A percentile compares a stretch with the other conserved stretches of the same genome.
Evolutionary conservation across 2,113 vertebrate species (phyloP).

Genomic region (Anser brachyrhynchus): DNA sequence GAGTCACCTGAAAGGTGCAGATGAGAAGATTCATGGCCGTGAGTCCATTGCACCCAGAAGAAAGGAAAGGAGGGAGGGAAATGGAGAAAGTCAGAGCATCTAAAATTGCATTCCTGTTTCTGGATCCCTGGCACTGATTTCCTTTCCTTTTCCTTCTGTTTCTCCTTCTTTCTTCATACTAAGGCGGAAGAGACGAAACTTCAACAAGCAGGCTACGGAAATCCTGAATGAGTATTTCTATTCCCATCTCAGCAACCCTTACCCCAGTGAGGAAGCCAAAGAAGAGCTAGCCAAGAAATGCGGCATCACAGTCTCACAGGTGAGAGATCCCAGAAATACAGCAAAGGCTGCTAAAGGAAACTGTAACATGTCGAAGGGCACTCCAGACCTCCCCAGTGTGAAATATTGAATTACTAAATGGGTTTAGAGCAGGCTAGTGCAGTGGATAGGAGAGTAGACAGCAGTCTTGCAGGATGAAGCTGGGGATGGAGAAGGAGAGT

Average conservation of each 20-base stretch:
- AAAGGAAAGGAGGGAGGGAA: not conserved
- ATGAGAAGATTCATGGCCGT: not conserved
- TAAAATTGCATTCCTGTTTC: not conserved
- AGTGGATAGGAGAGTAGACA: not conserved
- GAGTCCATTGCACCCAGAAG: not conserved
- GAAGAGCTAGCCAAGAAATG: constrained; percentile 99
- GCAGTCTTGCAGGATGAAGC: not conserved
- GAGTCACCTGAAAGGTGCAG: not conserved
- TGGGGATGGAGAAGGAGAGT: not conserved
- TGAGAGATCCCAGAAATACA: constrained; percentile 63
- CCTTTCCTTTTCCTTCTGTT: constrained; percentile 16
- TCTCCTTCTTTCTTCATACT: not conserved
- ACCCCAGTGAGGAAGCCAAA: constrained; percentile 99
- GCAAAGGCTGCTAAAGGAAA: not conserved
- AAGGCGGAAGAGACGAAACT: constrained; percentile 98
- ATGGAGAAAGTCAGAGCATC: not conserved
- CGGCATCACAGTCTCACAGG: constrained; percentile 98
- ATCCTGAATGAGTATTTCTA: constrained; percentile 99
- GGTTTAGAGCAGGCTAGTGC: not conserved
- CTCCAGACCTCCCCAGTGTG: not conserved
- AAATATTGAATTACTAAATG: not conserved
- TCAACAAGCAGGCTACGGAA: constrained; percentile 99
- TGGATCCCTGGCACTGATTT: not conserved
- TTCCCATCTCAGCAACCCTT: constrained; percentile 99
- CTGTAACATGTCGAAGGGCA: not conserved